Evolutionary conservation across 2,888 invertebrate genomes (phyloP).

Genomic region (Entomobrya proxima): DNA sequence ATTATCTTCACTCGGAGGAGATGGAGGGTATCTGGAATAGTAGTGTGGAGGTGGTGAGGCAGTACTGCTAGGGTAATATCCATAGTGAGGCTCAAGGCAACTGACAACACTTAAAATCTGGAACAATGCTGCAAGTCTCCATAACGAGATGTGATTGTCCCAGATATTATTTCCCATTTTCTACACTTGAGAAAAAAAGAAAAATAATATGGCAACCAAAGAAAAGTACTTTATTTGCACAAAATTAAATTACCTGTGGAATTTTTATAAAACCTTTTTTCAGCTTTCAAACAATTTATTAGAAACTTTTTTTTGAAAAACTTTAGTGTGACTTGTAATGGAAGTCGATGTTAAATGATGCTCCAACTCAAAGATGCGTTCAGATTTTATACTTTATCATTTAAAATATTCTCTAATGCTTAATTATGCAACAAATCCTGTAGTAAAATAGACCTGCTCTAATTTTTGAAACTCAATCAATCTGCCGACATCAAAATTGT

Average conservation of each 20-base stretch:
- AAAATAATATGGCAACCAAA: too few relatives aligned
- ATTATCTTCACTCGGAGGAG: neutral
- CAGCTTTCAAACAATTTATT: too few relatives aligned
- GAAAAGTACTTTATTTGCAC: neutral
- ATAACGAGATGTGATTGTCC: neutral
- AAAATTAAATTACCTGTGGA: neutral
- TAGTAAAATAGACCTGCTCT: too few relatives aligned
- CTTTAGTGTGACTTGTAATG: too few relatives aligned
- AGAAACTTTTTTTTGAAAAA: too few relatives aligned
- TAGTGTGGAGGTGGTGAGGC: constrained; percentile 37
- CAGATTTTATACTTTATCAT: neutral
- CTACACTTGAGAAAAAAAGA: neutral
- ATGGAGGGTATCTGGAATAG: constrained; percentile 22
- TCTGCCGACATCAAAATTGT: constrained; percentile 7
- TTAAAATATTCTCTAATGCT: too few relatives aligned
- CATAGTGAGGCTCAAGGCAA: neutral
- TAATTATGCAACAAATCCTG: too few relatives aligned
- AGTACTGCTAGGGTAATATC: constrained; percentile 39
- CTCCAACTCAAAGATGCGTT: neutral
- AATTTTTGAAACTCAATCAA: neutral
- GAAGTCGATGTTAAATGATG: neutral
- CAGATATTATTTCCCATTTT: too few relatives aligned
- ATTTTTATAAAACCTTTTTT: neutral
- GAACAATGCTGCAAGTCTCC: neutral
- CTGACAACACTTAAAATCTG: neutral